Percentiles rank a stretch among this genome's conserved stretches.
Evolutionary conservation across 2,797 vertebrate species (phyloP).

Genomic region (Tenualosa ilisha): DNA sequence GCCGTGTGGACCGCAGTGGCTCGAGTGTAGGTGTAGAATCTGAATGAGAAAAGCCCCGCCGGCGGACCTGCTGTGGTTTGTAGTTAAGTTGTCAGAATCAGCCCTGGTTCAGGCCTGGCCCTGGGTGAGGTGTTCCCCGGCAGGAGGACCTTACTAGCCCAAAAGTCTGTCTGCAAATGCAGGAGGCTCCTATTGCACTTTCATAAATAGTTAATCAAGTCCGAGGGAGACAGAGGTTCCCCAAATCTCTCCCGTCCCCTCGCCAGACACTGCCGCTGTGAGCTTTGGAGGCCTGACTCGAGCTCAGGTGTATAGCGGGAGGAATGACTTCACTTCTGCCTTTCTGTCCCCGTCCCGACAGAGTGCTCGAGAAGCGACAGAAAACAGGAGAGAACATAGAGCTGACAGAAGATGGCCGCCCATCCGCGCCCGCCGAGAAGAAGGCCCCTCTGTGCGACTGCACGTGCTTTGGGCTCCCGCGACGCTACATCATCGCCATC

Average conservation of each 20-base stretch:
- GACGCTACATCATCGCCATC: conserved; percentile 97
- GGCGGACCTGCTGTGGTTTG: no score
- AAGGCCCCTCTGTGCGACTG: conserved; percentile 92
- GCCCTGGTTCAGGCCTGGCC: neutral
- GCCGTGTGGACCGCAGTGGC: neutral
- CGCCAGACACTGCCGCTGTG: neutral
- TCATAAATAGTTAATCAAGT: neutral
- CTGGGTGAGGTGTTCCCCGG: neutral
- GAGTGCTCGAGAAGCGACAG: conserved; percentile 89
- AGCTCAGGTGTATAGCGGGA: no score
- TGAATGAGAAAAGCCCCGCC: no score
- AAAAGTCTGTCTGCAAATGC: neutral
- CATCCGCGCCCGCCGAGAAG: conserved; percentile 81
- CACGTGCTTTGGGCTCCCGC: conserved; percentile 91
- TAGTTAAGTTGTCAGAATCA: no score
- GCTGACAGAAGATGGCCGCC: conserved; percentile 93
- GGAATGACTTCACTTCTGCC: neutral
- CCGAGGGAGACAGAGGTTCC: neutral
- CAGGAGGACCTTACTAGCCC: neutral
- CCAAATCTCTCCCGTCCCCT: neutral
- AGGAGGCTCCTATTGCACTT: neutral
- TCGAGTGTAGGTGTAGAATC: neutral
- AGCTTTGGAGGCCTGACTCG: neutral
- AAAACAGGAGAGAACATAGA: conserved; percentile 90
- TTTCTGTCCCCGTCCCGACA: conserved; percentile 51